Percentiles rank a stretch among this genome's conserved stretches.
phyloP scores from a whole-genome alignment of 2,113 vertebrate species.

The Myocastor coypus region DNA sequence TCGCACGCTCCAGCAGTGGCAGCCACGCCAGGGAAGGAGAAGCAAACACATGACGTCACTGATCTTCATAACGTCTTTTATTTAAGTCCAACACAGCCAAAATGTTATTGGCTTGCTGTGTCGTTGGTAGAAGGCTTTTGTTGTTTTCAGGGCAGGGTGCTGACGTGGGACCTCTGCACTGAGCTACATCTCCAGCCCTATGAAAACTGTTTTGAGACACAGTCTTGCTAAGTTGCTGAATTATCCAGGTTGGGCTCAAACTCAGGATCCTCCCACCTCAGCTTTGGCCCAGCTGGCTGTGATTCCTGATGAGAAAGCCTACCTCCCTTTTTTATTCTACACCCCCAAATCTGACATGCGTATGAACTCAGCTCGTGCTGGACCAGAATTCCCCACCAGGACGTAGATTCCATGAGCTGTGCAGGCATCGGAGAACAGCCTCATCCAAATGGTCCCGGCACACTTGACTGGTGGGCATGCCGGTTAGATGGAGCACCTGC shows the following conservation, averaged over 20 bases:
- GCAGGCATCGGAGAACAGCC: neutral
- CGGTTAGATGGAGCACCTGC: too few relatives aligned
- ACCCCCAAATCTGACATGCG: rapidly evolving
- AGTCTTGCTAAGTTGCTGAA: neutral
- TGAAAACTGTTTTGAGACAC: neutral
- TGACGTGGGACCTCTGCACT: neutral
- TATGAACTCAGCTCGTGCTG: rapidly evolving
- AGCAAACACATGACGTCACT: neutral
- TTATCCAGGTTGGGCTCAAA: neutral
- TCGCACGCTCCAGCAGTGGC: rapidly evolving
- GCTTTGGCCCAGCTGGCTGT: neutral
- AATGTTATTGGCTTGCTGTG: neutral
- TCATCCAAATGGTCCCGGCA: too few relatives aligned
- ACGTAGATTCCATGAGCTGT: neutral
- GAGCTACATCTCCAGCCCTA: neutral
- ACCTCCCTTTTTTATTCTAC: neutral
- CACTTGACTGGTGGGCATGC: neutral
- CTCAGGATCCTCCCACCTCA: neutral
- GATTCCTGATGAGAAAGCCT: neutral
- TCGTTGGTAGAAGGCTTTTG: neutral
- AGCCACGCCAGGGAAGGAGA: neutral
- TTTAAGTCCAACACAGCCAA: neutral
- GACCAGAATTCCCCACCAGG: neutral
- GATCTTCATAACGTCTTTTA: neutral
- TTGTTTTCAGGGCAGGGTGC: neutral